phyloP scores from a whole-genome alignment of 2,797 vertebrate genomes.

The Lutjanus campechanus region DNA sequence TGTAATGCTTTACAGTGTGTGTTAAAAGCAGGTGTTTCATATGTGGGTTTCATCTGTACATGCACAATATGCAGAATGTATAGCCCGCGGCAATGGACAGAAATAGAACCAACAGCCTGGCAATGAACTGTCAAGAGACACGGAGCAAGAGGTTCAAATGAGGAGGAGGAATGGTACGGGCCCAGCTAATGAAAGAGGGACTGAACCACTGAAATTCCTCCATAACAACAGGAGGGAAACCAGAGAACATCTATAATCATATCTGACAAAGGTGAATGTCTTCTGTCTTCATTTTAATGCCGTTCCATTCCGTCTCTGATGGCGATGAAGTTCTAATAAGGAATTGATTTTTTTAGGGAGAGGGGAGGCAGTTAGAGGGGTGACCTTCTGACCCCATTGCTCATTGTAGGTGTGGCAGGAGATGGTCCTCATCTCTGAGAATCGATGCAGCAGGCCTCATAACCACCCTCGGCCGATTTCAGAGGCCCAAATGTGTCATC shows the following conservation, averaged over 20 bases:
- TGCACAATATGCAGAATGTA: constrained; percentile 81
- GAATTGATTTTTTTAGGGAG: constrained; percentile 78
- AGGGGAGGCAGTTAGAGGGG: constrained; percentile 47
- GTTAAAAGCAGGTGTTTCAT: constrained; percentile 78
- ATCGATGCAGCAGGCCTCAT: constrained; percentile 74
- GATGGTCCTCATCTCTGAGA: constrained; percentile 67
- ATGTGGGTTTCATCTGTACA: constrained; percentile 76
- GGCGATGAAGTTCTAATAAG: constrained; percentile 83
- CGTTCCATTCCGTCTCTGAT: constrained; percentile 53
- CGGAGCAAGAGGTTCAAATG: constrained; percentile 80
- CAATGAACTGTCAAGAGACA: constrained; percentile 82
- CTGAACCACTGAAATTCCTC: constrained; percentile 67
- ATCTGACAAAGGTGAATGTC: constrained; percentile 77
- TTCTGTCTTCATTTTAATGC: constrained; percentile 82
- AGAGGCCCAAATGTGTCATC: constrained; percentile 72
- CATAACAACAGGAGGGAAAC: constrained; percentile 72
- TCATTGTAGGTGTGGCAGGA: constrained; percentile 68
- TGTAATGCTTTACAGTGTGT: constrained; percentile 56
- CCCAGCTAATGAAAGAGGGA: constrained; percentile 72
- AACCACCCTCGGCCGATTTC: constrained; percentile 58
- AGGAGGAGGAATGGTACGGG: constrained; percentile 74
- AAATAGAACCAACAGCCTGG: constrained; percentile 86
- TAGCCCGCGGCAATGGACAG: constrained; percentile 76
- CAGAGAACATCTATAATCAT: constrained; percentile 76
- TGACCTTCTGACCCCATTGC: constrained; percentile 81